Percentiles rank a stretch among this genome's conserved stretches.
These are phyloP conservation scores for Fistularia commersonii DNA, from an alignment of 2,797 vertebrate genomes.

Conservation along the genomic window DNA sequence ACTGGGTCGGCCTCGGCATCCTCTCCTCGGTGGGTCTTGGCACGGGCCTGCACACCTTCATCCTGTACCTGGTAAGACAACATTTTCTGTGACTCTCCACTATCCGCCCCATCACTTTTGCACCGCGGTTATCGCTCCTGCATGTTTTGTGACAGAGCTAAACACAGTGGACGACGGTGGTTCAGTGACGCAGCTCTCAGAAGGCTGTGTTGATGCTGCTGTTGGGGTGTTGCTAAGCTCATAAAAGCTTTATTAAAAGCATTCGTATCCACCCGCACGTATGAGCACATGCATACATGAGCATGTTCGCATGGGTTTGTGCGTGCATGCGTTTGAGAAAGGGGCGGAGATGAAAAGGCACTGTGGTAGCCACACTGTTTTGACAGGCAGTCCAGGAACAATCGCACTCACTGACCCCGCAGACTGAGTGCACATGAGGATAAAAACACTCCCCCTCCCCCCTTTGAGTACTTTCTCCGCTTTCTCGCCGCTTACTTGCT, in stretches of 20 bases:
- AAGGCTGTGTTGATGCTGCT: slow-evolving; percentile 37
- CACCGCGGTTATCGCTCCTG: slow-evolving; percentile 29
- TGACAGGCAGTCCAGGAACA: slow-evolving; percentile 72
- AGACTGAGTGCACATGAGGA: slow-evolving; percentile 67
- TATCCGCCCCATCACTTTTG: slow-evolving; percentile 6
- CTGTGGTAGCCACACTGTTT: slow-evolving; percentile 66
- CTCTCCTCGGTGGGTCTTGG: slow-evolving; percentile 86
- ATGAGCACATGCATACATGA: slow-evolving; percentile 24
- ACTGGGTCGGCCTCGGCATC: slow-evolving; percentile 86
- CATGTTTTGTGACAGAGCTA: slow-evolving; percentile 34
- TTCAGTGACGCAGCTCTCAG: slow-evolving; percentile 59
- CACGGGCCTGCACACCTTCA: slow-evolving; percentile 87
- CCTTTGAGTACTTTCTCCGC: slow-evolving; percentile 40
- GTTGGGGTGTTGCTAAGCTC: slow-evolving; percentile 39
- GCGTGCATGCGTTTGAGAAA: neutral
- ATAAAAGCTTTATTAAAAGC: slow-evolving; percentile 14
- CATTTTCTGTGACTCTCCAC: slow-evolving; percentile 17
- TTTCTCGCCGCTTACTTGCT: slow-evolving; percentile 24
- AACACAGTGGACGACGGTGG: slow-evolving; percentile 30
- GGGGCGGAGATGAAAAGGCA: slow-evolving; percentile 41
- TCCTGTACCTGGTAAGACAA: slow-evolving; percentile 89
- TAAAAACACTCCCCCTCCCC: slow-evolving; percentile 56
- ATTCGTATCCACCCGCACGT: neutral
- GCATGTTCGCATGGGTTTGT: slow-evolving; percentile 26
- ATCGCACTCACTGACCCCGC: slow-evolving; percentile 75